Evolutionary conservation across 1,140 invertebrate genomes (phyloP), one percentile per base, ranked within the genome.

Genomic region (Bathynomus jamesi): DNA sequence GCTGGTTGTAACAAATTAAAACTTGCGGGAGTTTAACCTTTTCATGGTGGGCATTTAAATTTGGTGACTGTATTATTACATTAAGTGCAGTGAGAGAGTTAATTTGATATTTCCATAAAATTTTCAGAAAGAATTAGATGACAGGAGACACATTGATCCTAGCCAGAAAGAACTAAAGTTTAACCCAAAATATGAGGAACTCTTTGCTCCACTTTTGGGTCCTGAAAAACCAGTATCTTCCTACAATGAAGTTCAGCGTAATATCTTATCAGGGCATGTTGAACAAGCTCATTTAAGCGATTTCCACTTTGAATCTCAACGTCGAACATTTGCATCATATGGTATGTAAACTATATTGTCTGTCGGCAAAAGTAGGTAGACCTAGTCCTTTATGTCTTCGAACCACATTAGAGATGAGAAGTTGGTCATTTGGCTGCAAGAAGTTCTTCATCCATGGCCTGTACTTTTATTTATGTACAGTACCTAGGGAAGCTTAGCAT

Each of bases 301-400:
- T 79, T 99, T 99, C 83, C 92, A 98, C 78, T 99, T 99, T 87
- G 97, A 99, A 83, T 96, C 94, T 81, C 96, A 99, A 80, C 86
- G 97, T 74, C 85, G 95, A 80, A 99, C 95, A 11, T 99, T 99
- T 82, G 85, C 88, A 30, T 94, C 92, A 80, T 97, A 92, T 84
- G 94, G 89, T 89, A 83, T 80, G 81, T 78, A 28, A 68, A 30
- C 61, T 73, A 65, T n/a, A 32, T 8, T 25, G 28, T 32, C 31
- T 24, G 8, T 1, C 7, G 11, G 28, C 27, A 53, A 11, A 24
- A 66, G 21, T 67, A 2, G n/a, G 17, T 61, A 11, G 27, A 21
- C n/a, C n/a, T n/a, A n/a, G n/a, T n/a, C n/a, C n/a, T n/a, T n/a
- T n/a, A n/a, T n/a, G n/a, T n/a, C n/a, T n/a, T n/a, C n/a, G n/a